A percentile compares a stretch with the other conserved stretches of the same genome.
Evolutionary conservation across 2,113 vertebrate genomes (phyloP).

Genomic region (Neotoma lepida): DNA sequence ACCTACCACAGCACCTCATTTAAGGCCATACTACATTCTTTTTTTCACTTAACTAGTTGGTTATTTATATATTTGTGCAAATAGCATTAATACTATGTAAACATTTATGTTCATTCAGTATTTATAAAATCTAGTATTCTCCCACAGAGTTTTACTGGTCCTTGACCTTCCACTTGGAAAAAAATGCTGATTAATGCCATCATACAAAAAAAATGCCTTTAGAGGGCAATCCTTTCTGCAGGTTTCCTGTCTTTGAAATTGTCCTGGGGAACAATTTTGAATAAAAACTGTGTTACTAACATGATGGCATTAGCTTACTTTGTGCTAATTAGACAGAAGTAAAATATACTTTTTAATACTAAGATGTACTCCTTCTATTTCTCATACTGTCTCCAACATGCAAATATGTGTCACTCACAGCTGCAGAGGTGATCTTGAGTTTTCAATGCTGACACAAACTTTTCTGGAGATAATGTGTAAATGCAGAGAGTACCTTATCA

Average conservation of each 20-base stretch:
- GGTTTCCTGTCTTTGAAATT: not conserved
- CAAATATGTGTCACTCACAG: not conserved
- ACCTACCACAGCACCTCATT: not conserved
- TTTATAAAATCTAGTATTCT: not conserved
- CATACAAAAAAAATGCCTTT: not conserved
- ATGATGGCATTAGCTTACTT: not conserved
- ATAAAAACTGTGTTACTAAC: not conserved
- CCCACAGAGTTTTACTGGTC: not conserved
- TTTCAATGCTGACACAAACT: not conserved
- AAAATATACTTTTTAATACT: not conserved
- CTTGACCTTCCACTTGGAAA: not conserved
- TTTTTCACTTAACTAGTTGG: not conserved
- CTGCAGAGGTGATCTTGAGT: not conserved
- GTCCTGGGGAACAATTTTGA: not conserved
- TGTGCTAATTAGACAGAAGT: not conserved
- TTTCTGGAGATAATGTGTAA: conserved; percentile 22
- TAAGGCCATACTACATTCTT: not conserved
- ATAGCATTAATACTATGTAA: not conserved
- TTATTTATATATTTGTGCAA: not conserved
- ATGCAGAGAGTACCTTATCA: not conserved
- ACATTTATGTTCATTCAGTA: not conserved
- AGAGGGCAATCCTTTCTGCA: not conserved
- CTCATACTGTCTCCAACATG: not conserved
- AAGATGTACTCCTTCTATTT: conserved; percentile 8
- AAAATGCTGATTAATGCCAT: conserved; percentile 4